phyloP scores from a whole-genome alignment of 2,113 vertebrate genomes.

The Dipodomys merriami region DNA sequence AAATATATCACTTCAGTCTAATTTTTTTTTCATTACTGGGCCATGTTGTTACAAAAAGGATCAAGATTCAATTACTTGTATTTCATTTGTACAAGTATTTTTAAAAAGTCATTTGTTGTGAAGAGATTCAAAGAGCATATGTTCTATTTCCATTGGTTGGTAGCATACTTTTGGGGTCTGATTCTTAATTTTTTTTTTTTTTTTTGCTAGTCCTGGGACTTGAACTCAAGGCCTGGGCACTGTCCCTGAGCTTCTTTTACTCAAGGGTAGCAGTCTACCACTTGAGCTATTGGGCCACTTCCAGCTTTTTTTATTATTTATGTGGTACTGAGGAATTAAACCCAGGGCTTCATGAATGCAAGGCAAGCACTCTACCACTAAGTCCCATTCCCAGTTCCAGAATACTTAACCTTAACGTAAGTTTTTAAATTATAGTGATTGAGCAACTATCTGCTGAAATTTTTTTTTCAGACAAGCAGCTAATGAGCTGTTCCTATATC shows the following conservation, averaged over 20 bases:
- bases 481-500: not conserved
- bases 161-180: not conserved
- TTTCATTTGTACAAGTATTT: constrained; percentile 36
- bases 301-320: no score
- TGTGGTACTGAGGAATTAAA: no score
- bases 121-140: not conserved
- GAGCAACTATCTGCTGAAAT: not conserved
- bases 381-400: not conserved
- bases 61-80: constrained; percentile 34
- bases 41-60: not conserved
- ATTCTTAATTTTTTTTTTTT: not conserved
- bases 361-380: no score
- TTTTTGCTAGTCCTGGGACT: no score
- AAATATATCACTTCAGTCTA: constrained; percentile 33
- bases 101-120: not conserved
- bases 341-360: no score
- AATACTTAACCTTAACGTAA: not conserved
- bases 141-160: not conserved
- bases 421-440: constrained; percentile 7
- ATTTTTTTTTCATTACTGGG: not conserved
- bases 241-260: no score
- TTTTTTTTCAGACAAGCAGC: not conserved
- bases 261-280: no score
- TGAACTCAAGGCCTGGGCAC: no score
- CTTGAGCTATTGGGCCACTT: no score